Evolutionary conservation across 2,113 vertebrate genomes (phyloP).

Genomic region (Mormoops blainvillei): DNA sequence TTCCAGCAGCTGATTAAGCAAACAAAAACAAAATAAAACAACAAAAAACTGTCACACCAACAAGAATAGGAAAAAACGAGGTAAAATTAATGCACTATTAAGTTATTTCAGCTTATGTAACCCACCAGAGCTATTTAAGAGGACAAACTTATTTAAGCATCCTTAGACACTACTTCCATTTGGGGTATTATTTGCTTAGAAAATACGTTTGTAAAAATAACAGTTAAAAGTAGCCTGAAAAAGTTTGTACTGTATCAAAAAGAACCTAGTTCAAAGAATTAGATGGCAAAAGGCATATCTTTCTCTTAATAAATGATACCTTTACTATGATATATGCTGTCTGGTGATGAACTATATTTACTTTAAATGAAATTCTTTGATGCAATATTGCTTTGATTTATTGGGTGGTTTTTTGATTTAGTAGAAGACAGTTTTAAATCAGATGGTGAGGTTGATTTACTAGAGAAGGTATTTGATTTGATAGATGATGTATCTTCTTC

Average conservation of each 20-base stretch:
- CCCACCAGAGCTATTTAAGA: not conserved
- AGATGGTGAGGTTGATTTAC: conserved; percentile 79
- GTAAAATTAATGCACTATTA: not conserved
- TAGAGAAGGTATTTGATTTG: conserved; percentile 75
- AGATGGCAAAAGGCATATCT: conserved; percentile 45
- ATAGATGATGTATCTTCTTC: conserved; percentile 80
- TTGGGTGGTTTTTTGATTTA: conserved; percentile 78
- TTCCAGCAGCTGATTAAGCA: not conserved
- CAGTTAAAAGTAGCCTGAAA: not conserved
- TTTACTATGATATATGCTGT: conserved; percentile 64
- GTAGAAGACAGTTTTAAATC: conserved; percentile 71
- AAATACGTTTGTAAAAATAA: not conserved
- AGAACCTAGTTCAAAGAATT: not conserved
- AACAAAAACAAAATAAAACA: not conserved
- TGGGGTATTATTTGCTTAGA: conserved; percentile 7
- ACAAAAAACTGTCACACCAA: not conserved
- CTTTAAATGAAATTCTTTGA: conserved; percentile 75
- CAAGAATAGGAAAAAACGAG: not conserved
- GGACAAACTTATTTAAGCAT: not conserved
- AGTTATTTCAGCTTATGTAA: not conserved
- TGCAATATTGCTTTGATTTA: conserved; percentile 74
- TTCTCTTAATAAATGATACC: conserved; percentile 70
- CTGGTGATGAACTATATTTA: conserved; percentile 65
- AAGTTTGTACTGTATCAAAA: not conserved
- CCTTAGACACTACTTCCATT: not conserved